These are phyloP conservation scores for Drosophila antonietae DNA, from an alignment of 2,888 invertebrate genomes.

Conservation along the genomic window DNA sequence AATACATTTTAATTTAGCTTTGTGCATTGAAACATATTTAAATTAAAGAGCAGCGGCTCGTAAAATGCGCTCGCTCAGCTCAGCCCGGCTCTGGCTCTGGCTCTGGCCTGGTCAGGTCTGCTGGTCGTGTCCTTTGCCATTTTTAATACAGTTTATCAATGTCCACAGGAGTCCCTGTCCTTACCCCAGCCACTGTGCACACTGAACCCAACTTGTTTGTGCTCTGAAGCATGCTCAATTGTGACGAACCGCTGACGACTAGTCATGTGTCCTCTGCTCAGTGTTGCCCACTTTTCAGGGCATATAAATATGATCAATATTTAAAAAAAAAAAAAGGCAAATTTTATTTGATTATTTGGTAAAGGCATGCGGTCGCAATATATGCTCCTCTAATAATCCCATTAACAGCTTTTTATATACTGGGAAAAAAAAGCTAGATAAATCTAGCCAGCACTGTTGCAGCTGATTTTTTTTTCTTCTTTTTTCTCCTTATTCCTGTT, in stretches of 20 bases:
- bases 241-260: conserved; percentile 39
- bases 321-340: not conserved
- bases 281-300: conserved; percentile 4
- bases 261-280: conserved; percentile 23
- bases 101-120: conserved; percentile 3
- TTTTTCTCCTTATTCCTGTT: not conserved
- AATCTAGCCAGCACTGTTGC: conserved; percentile 13
- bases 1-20: conserved; percentile 79
- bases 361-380: not conserved
- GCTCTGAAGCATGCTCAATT: conserved; percentile 71
- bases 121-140: conserved; percentile 46
- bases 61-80: conserved; percentile 69
- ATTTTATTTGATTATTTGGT: not conserved
- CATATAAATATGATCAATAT: not conserved
- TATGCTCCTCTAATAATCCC: not conserved
- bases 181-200: not conserved
- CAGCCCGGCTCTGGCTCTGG: not conserved
- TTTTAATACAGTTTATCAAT: conserved; percentile 72
- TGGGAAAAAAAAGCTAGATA: not conserved
- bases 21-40: conserved; percentile 81
- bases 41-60: conserved; percentile 78
- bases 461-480: conserved; percentile 3
- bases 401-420: not conserved
- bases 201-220: conserved; percentile 62
- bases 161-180: conserved; percentile 45